phyloP scores from a whole-genome alignment of 1,140 invertebrate genomes.

The Zaprionus kolodkinae region DNA sequence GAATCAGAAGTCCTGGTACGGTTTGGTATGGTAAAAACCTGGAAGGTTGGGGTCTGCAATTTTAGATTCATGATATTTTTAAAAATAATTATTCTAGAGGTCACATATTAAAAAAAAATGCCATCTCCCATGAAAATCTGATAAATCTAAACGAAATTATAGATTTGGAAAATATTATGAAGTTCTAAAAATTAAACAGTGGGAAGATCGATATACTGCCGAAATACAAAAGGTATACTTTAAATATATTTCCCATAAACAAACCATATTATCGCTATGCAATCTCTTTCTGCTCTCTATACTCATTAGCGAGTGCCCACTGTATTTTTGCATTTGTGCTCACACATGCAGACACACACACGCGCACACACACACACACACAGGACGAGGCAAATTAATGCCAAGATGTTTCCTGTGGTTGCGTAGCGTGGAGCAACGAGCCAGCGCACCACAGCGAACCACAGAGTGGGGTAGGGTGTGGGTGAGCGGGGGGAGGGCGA shows the following conservation, averaged over 20 bases:
- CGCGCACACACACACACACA: neutral
- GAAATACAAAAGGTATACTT: neutral
- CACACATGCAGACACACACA: neutral
- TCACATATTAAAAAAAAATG: too few species aligned
- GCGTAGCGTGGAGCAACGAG: neutral
- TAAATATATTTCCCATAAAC: neutral
- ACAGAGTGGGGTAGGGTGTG: neutral
- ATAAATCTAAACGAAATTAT: too few species aligned
- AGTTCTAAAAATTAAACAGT: too few species aligned
- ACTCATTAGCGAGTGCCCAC: neutral
- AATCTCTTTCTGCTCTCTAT: too few species aligned
- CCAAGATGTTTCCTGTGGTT: slow-evolving; percentile 51
- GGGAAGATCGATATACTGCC: neutral
- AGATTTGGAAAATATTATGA: too few species aligned
- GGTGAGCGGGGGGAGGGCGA: neutral
- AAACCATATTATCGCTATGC: too few species aligned
- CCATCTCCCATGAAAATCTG: too few species aligned
- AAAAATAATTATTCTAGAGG: too few species aligned
- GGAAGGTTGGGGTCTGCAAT: too few species aligned
- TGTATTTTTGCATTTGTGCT: slow-evolving; percentile 44
- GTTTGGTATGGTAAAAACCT: too few species aligned
- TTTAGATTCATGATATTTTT: too few species aligned
- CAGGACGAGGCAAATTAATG: slow-evolving; percentile 43
- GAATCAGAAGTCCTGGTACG: too few species aligned
- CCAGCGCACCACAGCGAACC: slow-evolving; percentile 11